phyloP scores from a whole-genome alignment of 1,140 invertebrate genomes.

The Dendrolimus kikuchii region DNA sequence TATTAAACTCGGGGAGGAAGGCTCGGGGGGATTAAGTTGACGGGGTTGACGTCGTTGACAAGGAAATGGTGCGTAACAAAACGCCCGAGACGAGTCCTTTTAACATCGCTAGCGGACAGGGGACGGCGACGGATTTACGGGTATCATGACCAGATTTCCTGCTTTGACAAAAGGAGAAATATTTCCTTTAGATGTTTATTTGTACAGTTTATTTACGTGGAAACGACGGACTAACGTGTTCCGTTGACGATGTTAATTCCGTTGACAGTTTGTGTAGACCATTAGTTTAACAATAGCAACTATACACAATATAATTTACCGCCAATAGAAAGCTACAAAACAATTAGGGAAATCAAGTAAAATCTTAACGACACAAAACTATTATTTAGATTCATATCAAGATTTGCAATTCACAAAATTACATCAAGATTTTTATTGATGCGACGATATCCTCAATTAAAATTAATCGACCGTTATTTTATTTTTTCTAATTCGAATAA shows the following conservation, averaged over 20 bases:
- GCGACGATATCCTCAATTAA: too few relatives aligned
- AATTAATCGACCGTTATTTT: too few relatives aligned
- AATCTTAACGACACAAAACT: too few relatives aligned
- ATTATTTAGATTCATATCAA: too few relatives aligned
- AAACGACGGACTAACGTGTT: slow-evolving; percentile 1
- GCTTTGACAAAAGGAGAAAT: slow-evolving; percentile 53
- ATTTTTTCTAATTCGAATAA: too few relatives aligned
- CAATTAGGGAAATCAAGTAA: too few relatives aligned
- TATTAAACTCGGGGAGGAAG: slow-evolving; percentile 11
- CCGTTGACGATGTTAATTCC: neutral
- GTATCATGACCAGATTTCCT: slow-evolving; percentile 62
- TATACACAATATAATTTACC: too few relatives aligned
- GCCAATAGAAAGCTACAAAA: too few relatives aligned
- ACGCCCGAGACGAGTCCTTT: slow-evolving; percentile 50
- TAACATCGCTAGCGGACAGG: slow-evolving; percentile 45
- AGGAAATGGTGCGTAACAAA: slow-evolving; percentile 50
- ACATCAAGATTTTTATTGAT: too few relatives aligned
- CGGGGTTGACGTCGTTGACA: slow-evolving; percentile 41
- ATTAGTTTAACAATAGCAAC: too few relatives aligned
- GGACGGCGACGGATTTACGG: slow-evolving; percentile 55
- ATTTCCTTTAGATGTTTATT: slow-evolving; percentile 35
- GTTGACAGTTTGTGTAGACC: neutral
- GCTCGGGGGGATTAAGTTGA: slow-evolving; percentile 36
- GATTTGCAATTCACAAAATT: too few relatives aligned
- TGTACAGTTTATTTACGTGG: slow-evolving; percentile 12